These are phyloP conservation scores for Sternarchorhynchus goeldii DNA, from an alignment of 2,797 vertebrate species.

Conservation along the genomic window DNA sequence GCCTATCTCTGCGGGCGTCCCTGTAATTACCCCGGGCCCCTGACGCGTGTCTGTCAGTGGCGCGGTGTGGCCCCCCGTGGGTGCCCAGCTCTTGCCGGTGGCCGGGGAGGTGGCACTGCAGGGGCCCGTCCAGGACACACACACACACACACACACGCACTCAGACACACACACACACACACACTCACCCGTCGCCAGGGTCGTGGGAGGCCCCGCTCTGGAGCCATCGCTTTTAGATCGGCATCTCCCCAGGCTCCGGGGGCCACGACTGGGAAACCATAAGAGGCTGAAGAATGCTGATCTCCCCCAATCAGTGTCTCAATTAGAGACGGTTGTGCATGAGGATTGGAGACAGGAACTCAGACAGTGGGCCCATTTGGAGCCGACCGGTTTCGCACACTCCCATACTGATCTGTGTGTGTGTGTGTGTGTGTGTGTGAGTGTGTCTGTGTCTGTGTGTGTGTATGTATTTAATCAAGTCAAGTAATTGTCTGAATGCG, in stretches of 20 bases:
- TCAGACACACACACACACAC: too few relatives aligned
- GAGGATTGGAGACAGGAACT: constrained; percentile 60
- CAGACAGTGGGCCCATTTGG: constrained; percentile 66
- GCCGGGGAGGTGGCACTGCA: constrained; percentile 59
- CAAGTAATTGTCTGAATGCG: too few relatives aligned
- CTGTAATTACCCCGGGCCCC: constrained; percentile 68
- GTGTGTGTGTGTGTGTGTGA: neutral
- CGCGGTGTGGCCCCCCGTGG: constrained; percentile 69
- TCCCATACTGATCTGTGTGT: neutral
- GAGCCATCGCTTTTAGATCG: constrained; percentile 80
- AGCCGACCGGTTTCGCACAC: constrained; percentile 46
- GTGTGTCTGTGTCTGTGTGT: neutral
- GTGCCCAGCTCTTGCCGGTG: constrained; percentile 64
- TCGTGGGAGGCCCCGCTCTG: constrained; percentile 74
- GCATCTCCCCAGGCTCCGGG: constrained; percentile 78
- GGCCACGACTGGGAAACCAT: constrained; percentile 72
- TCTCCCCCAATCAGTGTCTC: constrained; percentile 73
- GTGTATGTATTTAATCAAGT: too few relatives aligned
- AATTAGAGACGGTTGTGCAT: constrained; percentile 76
- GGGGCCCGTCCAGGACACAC: constrained; percentile 23
- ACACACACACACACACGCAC: too few relatives aligned
- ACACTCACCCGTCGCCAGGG: constrained; percentile 58
- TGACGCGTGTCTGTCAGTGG: constrained; percentile 79
- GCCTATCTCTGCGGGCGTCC: constrained; percentile 69
- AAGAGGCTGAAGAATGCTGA: constrained; percentile 79